Evolutionary conservation across 1,140 invertebrate genomes (phyloP).

Genomic region (Trichonephila inaurata): DNA sequence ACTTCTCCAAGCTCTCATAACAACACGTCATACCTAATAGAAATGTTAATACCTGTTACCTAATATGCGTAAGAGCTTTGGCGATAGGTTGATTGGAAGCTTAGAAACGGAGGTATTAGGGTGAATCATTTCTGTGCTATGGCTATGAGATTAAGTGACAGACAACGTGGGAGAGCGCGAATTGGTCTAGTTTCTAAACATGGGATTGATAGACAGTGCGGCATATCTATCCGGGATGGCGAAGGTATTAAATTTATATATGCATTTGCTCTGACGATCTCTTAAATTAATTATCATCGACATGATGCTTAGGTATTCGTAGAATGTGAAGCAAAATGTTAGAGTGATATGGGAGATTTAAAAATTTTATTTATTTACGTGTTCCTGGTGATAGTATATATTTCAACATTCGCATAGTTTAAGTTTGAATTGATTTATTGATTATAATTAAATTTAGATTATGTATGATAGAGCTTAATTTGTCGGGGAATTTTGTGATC

Average conservation of each 20-base stretch:
- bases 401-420: too few relatives aligned
- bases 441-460: too few relatives aligned
- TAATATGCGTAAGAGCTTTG: slow-evolving; percentile 53
- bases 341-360: too few relatives aligned
- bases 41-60: slow-evolving; percentile 61
- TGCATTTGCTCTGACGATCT: background rate
- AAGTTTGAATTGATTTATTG: too few relatives aligned
- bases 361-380: too few relatives aligned
- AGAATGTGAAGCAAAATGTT: too few relatives aligned
- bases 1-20: slow-evolving; percentile 22
- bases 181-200: background rate
- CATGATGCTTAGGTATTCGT: too few relatives aligned
- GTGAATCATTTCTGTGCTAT: slow-evolving; percentile 31
- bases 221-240: background rate
- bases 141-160: background rate
- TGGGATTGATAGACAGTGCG: background rate
- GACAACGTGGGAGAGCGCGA: background rate
- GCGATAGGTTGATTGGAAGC: slow-evolving; percentile 42
- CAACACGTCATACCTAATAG: slow-evolving; percentile 39
- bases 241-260: background rate
- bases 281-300: too few relatives aligned
- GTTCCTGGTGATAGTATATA: too few relatives aligned
- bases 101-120: slow-evolving; percentile 33
- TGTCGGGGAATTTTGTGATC: too few relatives aligned
- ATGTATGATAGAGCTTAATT: too few relatives aligned